These are phyloP conservation scores for Tinamus guttatus DNA, from an alignment of 2,113 vertebrate genomes.

Conservation along the genomic window DNA sequence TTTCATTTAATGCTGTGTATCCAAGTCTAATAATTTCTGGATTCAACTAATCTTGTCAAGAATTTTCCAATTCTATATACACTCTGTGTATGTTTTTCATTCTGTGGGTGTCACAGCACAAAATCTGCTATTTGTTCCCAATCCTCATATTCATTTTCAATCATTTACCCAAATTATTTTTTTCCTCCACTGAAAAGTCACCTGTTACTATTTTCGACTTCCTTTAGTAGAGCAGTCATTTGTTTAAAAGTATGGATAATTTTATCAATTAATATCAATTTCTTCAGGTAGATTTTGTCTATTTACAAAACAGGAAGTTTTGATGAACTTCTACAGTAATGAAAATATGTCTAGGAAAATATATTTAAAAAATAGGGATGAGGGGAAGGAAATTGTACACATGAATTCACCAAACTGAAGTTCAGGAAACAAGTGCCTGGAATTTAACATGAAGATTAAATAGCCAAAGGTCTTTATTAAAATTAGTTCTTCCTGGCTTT, in stretches of 20 bases:
- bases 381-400: neutral
- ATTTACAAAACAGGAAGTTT: neutral
- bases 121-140: neutral
- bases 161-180: neutral
- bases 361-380: no score
- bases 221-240: neutral
- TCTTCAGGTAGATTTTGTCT: neutral
- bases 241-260: neutral
- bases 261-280: neutral
- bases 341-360: neutral
- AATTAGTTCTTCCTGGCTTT: neutral
- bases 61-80: neutral
- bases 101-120: neutral
- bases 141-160: neutral
- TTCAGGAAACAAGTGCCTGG: neutral
- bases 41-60: neutral
- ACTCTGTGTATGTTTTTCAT: neutral
- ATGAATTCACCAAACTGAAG: neutral
- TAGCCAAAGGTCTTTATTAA: neutral
- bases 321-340: neutral
- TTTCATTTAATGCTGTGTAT: neutral
- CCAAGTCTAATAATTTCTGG: neutral
- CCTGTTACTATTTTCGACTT: neutral
- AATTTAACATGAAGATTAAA: neutral
- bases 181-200: neutral